These are phyloP conservation scores for Haliclona indistincta DNA, from an alignment of 37 sponge, comb jelly and placozoan species.

Conservation along the genomic window DNA sequence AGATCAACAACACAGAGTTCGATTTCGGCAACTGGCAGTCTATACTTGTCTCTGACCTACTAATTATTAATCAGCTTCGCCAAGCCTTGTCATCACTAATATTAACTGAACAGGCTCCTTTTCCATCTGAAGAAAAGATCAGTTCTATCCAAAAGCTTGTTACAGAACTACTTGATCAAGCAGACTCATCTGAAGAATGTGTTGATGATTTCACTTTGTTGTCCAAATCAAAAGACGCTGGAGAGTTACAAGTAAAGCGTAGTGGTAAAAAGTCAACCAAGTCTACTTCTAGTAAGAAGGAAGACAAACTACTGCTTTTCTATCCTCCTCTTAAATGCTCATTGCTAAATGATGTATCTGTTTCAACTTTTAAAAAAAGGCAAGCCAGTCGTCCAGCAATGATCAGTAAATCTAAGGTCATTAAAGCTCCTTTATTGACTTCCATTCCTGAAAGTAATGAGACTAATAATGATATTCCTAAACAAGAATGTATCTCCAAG, in stretches of 20 bases:
- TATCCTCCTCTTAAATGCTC: conserved; percentile 14
- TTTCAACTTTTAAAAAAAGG: too few relatives aligned
- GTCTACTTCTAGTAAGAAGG: too few relatives aligned
- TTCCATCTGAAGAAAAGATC: neutral
- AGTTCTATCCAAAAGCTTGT: neutral
- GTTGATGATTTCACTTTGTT: neutral
- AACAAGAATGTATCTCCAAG: too few relatives aligned
- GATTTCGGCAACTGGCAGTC: neutral
- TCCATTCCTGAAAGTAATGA: too few relatives aligned
- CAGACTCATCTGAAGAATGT: neutral
- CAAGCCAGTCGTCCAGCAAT: too few relatives aligned
- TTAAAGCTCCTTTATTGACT: too few relatives aligned
- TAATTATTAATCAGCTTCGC: conserved; percentile 49
- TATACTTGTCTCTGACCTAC: conserved; percentile 21
- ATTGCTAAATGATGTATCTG: neutral
- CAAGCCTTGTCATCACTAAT: conserved; percentile 33
- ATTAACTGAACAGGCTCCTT: neutral
- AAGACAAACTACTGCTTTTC: neutral
- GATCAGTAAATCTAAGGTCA: too few relatives aligned
- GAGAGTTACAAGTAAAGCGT: too few relatives aligned
- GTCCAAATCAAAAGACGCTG: too few relatives aligned
- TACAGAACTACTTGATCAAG: neutral
- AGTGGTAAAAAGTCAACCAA: too few relatives aligned
- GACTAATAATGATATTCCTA: too few relatives aligned
- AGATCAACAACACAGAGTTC: conserved; percentile 15